Evolutionary conservation across 2,113 vertebrate species (phyloP), one percentile per base, ranked within the genome.

Genomic region (Nothobranchius kuhntae): DNA sequence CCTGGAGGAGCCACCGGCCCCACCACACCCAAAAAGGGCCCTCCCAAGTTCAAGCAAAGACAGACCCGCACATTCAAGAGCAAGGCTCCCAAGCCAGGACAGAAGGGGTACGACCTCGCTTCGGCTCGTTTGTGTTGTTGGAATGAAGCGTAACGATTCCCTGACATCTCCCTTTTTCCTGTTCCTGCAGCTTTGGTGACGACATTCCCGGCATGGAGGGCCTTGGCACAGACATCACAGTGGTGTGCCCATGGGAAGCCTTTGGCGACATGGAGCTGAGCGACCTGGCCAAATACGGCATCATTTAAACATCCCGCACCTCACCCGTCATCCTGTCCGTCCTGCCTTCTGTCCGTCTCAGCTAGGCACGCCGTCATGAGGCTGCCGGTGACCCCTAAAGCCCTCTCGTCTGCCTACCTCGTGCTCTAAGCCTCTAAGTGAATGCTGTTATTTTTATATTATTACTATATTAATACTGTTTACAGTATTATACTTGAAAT

Each of bases 171-270:
- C 26, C 1, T 4, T 30, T 42, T 1, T 14, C 17, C 60, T 11
- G 8, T 45, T 10, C 6, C 4, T 68, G 12, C 82, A 98, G 97
- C 52, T 98, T 98, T 82, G 97, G 97, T 63, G 96, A 98, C 75
- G 97, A 99, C 64, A 98, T 98, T 71, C 97, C 97, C 13, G 96
- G 96, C 84, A 98, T 98, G 97, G 97, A 98, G 78, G 97, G 97
- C 6, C 92, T 98, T 4, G 97, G 97, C 91, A 94, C 91, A 45
- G 97, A 99, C 82, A 95, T 98, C 94, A 96, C 96, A 0, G 97
- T 99, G 81, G 97, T 99, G 75, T 99, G 97, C 82, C 97, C 97
- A 24, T 99, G 97, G 97, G 96, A 99, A 77, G 97, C 97, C 73
- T 99, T 98, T 73, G 98, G 94, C 66, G 97, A 98, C 89, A 93